A percentile compares a stretch with the other conserved stretches of the same genome.
These are phyloP conservation scores for Ochotona princeps DNA, from an alignment of 2,113 vertebrate genomes.

Conservation along the genomic window DNA sequence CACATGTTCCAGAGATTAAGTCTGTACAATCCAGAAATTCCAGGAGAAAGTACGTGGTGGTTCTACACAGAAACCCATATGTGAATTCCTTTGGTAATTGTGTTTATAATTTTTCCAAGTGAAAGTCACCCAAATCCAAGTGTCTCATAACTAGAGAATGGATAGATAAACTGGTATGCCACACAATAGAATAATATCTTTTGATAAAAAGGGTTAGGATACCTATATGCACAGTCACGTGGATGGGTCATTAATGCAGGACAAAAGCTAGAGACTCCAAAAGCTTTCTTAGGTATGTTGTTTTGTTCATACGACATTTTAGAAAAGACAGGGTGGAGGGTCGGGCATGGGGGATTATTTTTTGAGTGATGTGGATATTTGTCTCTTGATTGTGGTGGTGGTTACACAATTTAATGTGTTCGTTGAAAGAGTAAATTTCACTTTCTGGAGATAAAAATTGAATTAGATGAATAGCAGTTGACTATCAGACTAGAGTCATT, in stretches of 20 bases:
- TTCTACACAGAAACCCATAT: neutral
- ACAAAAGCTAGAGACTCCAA: neutral
- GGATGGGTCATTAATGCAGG: neutral
- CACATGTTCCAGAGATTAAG: constrained; percentile 32
- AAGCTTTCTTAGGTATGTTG: neutral
- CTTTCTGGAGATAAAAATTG: constrained; percentile 20
- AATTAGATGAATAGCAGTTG: constrained; percentile 17
- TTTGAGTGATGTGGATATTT: neutral
- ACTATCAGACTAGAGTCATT: neutral
- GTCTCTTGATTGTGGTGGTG: neutral
- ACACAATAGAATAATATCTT: neutral
- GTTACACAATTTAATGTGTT: neutral
- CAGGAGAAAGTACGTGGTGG: neutral
- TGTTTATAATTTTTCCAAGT: constrained; percentile 18
- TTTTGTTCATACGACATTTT: neutral
- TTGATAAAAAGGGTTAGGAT: neutral
- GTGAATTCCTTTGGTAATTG: neutral
- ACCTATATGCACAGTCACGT: neutral
- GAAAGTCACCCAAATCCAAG: neutral
- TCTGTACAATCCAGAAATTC: neutral
- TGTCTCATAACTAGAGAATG: neutral
- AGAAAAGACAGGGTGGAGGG: neutral
- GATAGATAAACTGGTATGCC: neutral
- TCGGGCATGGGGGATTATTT: neutral
- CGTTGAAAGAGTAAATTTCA: constrained; percentile 24